These are phyloP conservation scores for Cephus cinctus DNA, from an alignment of 1,140 invertebrate species.

Conservation along the genomic window DNA sequence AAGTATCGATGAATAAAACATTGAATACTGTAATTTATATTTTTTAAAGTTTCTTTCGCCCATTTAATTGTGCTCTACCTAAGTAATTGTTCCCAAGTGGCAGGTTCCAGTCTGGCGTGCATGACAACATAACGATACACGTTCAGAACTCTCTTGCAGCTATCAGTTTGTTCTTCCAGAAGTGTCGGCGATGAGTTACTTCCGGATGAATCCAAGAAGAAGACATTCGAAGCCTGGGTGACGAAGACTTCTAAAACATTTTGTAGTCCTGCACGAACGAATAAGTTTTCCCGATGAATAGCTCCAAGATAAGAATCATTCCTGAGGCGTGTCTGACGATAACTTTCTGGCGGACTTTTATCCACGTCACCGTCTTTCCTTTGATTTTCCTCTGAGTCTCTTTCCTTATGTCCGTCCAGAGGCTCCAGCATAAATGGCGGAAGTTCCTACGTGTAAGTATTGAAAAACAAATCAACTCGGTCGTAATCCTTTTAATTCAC, in stretches of 20 bases:
- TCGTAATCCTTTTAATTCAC: neutral
- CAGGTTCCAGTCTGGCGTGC: slow-evolving; percentile 89
- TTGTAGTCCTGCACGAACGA: slow-evolving; percentile 78
- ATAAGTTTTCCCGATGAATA: slow-evolving; percentile 74
- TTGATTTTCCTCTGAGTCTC: slow-evolving; percentile 38
- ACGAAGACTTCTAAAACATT: slow-evolving; percentile 93
- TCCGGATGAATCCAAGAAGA: slow-evolving; percentile 67
- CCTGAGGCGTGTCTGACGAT: slow-evolving; percentile 65
- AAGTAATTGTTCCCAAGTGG: slow-evolving; percentile 77
- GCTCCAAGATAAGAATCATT: slow-evolving; percentile 83
- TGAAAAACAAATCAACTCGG: too few relatives aligned
- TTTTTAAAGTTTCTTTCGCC: neutral
- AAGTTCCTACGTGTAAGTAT: too few relatives aligned
- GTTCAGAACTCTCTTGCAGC: slow-evolving; percentile 94
- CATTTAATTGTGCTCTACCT: slow-evolving; percentile 33
- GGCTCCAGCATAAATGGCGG: slow-evolving; percentile 88
- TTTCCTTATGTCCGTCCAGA: slow-evolving; percentile 58
- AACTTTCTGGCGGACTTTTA: slow-evolving; percentile 55
- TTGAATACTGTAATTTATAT: slow-evolving; percentile 7
- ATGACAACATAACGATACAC: slow-evolving; percentile 97
- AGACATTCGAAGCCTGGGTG: slow-evolving; percentile 93
- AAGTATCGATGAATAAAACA: slow-evolving; percentile 55
- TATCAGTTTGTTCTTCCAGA: slow-evolving; percentile 91
- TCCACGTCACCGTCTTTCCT: slow-evolving; percentile 41
- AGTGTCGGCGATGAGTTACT: slow-evolving; percentile 51